phyloP scores from a whole-genome alignment of 2,888 invertebrate genomes.

The Epirrita christyi region DNA sequence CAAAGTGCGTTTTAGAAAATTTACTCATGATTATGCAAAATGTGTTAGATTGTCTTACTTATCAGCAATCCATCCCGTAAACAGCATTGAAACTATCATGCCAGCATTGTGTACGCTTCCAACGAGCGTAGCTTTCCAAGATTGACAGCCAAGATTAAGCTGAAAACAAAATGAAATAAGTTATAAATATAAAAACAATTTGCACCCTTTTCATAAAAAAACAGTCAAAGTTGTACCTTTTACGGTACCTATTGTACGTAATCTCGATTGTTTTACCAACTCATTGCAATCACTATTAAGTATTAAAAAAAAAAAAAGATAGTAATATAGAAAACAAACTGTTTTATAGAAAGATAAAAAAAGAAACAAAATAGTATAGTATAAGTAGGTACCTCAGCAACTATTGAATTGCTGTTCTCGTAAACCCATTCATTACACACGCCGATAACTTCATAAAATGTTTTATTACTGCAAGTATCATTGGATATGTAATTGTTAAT shows the following conservation, averaged over 20 bases:
- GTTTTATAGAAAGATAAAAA: too few species aligned
- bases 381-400: conserved; percentile 61
- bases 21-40: too few species aligned
- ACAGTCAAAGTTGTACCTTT: too few species aligned
- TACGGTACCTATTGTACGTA: too few species aligned
- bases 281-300: too few species aligned
- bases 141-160: conserved; percentile 69
- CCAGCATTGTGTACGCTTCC: conserved; percentile 86
- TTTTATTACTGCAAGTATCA: conserved; percentile 56
- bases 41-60: conserved; percentile 54
- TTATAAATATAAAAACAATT: too few species aligned
- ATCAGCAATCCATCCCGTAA: conserved; percentile 86
- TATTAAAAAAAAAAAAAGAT: conserved; percentile 5
- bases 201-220: too few species aligned
- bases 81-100: conserved; percentile 85
- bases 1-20: too few species aligned
- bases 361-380: too few species aligned
- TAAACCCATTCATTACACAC: conserved; percentile 69
- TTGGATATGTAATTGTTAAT: conserved; percentile 43
- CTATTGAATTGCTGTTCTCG: conserved; percentile 64
- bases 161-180: conserved; percentile 29
- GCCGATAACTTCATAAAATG: conserved; percentile 53
- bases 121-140: conserved; percentile 81
- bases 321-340: too few species aligned
- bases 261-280: too few species aligned